phyloP scores from a whole-genome alignment of 2,888 invertebrate species.

The Pachydiplax longipennis region DNA sequence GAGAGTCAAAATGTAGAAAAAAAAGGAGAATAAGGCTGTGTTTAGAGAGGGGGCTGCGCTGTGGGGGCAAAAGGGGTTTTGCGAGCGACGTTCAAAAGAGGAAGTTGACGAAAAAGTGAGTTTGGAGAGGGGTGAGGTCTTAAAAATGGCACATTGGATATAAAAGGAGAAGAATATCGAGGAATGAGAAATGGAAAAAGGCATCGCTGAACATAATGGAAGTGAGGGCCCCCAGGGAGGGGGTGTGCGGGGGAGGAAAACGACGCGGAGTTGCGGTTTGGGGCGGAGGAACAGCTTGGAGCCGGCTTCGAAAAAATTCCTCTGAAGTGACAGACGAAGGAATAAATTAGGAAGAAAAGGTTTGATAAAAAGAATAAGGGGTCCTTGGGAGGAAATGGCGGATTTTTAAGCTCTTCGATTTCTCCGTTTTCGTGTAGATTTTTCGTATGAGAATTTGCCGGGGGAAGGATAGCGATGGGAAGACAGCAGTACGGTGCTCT shows the following conservation, averaged over 20 bases:
- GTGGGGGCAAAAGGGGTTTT: neutral
- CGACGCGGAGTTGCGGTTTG: neutral
- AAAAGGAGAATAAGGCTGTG: neutral
- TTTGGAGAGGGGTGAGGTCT: neutral
- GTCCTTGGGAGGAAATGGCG: neutral
- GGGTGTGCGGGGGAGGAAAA: neutral
- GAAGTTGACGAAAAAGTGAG: constrained; percentile 22
- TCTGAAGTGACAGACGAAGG: neutral
- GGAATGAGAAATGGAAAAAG: constrained; percentile 21
- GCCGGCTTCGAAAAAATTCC: neutral
- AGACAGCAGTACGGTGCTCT: no score
- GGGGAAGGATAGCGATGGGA: neutral
- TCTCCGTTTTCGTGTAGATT: neutral
- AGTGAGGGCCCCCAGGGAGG: neutral
- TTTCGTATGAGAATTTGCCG: neutral
- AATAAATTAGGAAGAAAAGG: constrained; percentile 29
- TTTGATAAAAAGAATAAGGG: neutral
- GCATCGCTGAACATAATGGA: neutral
- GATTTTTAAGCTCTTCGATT: neutral
- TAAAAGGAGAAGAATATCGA: constrained; percentile 19
- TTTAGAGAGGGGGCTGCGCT: no score
- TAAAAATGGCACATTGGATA: constrained; percentile 1
- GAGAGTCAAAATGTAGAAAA: neutral
- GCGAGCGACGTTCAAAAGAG: neutral
- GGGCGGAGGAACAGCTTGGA: neutral